Base-by-base conservation (phyloP, 2,113 vertebrate species). In the Osmerus eperlanus region DNA sequence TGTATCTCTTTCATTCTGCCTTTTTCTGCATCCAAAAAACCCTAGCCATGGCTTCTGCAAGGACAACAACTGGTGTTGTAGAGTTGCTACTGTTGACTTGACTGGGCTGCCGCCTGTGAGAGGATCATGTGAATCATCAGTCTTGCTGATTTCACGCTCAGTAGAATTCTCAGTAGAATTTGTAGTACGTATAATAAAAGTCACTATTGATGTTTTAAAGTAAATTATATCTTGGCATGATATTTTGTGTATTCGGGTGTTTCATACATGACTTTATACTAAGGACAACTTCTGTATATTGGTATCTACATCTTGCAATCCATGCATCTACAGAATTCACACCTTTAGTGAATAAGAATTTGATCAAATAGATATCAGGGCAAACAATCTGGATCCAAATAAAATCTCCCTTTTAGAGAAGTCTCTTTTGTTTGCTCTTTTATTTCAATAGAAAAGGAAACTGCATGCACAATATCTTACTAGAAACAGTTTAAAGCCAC, bases 401-500 rank as follows among this genome's bases (percentile, higher is more conserved):
- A 16, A 9, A 19, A 19, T 51, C 63, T 5, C 41, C 16, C 9
- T 47, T 9, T 29, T 12, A 36, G 14, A 32, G 14, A 36, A 64
- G 4, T 12, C 29, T 65, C 5, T 2, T 41, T 65, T 65, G 9
- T 29, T 68, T 41, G 52, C 14, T 52, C 60, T 54, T 29, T 3
- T 59, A 32, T 7, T 61, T 56, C 36, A 52, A 7, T 15, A 65
- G 15, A 55, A 61, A 78, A 41, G 16, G 54, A 15, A 68, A 51
- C 28, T 68, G 15, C 73, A 63, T 79, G n/a, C 53, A 28, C n/a
- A n/a, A 32, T 18, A 12, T 58, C 65, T 72, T 13, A 75, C 78
- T 87, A 85, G 70, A 47, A 47, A 47, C 41, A 47, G 7, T 11
- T 74, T 83, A 66, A 72, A 67, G 53, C 67, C 73, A 15, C 25